A percentile compares a stretch with the other conserved stretches of the same genome.
Conservation (phyloP, 2,113 vertebrate species). For the Rhizomys pruinosus region DNA sequence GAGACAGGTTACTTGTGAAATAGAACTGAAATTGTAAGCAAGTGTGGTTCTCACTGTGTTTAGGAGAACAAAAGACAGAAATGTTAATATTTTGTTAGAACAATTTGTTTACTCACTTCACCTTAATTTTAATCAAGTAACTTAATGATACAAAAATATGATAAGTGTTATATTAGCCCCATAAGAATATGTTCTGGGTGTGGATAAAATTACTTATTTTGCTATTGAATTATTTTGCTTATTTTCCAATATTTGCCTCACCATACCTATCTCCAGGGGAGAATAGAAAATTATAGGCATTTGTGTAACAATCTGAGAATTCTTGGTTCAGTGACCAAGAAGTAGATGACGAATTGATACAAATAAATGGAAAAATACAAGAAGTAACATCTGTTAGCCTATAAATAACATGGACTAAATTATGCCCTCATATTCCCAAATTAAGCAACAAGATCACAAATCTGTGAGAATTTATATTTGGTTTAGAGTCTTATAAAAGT, state of each 20-base stretch:
- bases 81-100: neutral
- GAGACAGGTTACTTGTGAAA: neutral
- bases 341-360: neutral
- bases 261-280: neutral
- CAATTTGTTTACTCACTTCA: neutral
- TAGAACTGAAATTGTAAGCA: slow-evolving; percentile 11
- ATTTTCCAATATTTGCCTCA: neutral
- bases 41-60: neutral
- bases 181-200: neutral
- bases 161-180: neutral
- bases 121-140: neutral
- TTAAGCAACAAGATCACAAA: neutral
- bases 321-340: neutral
- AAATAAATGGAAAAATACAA: slow-evolving; percentile 1
- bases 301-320: neutral
- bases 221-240: neutral
- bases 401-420: slow-evolving; percentile 7
- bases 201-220: slow-evolving; percentile 5
- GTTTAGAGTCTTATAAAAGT: neutral
- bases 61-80: neutral
- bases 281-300: neutral
- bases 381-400: neutral
- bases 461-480: neutral
- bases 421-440: neutral
- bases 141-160: neutral